phyloP scores from a whole-genome alignment of 2,888 invertebrate species.

The Augiades crinisus region DNA sequence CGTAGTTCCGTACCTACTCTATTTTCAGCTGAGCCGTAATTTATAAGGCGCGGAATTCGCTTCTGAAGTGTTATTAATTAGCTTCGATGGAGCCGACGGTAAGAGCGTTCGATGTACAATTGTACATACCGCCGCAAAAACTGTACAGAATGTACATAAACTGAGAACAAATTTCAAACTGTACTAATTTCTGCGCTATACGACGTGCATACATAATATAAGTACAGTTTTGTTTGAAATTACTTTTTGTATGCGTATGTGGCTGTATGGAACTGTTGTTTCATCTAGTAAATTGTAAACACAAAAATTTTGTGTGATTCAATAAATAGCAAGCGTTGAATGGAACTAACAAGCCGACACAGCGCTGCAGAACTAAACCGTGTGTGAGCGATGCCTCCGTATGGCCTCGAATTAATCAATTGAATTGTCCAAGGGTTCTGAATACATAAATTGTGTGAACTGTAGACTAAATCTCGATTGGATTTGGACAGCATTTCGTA shows the following conservation, averaged over 20 bases:
- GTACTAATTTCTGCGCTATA: too few relatives aligned
- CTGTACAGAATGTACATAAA: too few relatives aligned
- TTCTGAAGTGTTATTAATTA: too few relatives aligned
- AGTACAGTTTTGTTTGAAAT: too few relatives aligned
- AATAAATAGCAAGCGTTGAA: too few relatives aligned
- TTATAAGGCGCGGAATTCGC: constrained; percentile 16
- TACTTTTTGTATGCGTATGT: too few relatives aligned
- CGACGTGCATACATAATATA: too few relatives aligned
- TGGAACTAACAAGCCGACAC: constrained; percentile 10
- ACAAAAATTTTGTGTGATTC: too few relatives aligned
- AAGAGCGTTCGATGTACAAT: constrained; percentile 45
- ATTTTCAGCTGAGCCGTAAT: constrained; percentile 20
- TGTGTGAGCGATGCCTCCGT: constrained; percentile 7
- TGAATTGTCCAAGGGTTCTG: constrained; percentile 21
- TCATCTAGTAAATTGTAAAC: too few relatives aligned
- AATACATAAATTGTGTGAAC: constrained; percentile 9
- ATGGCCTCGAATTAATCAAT: constrained; percentile 15
- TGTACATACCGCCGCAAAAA: too few relatives aligned
- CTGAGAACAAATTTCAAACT: constrained; percentile 15
- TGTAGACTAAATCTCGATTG: neutral
- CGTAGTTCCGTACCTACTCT: constrained; percentile 16
- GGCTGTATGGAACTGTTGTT: too few relatives aligned
- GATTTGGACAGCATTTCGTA: neutral
- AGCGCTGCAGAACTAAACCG: constrained; percentile 15
- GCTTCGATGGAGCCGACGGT: constrained; percentile 39